Conservation (phyloP, 2,888 invertebrate species). For the Cabera pusaria region DNA sequence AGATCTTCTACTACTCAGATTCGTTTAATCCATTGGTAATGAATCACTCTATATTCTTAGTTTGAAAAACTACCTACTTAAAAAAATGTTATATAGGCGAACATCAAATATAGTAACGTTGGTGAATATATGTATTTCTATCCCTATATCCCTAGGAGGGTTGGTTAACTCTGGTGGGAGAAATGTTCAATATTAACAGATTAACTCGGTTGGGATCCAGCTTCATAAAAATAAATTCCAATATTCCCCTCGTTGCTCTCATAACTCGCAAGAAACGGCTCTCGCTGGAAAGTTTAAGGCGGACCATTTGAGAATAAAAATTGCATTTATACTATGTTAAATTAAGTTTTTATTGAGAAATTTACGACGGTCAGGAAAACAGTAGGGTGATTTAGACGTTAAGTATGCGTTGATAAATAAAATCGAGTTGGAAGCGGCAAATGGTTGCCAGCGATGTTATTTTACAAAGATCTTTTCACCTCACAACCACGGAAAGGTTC, state of each 20-base stretch:
- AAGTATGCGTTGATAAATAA: constrained; percentile 8
- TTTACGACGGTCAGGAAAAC: constrained; percentile 58
- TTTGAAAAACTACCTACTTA: no score
- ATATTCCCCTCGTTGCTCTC: constrained; percentile 72
- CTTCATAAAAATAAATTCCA: constrained; percentile 76
- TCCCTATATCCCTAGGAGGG: no score
- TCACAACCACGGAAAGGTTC: no score
- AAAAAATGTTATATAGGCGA: no score
- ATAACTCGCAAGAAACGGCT: constrained; percentile 72
- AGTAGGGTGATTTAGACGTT: constrained; percentile 16
- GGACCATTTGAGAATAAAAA: constrained; percentile 75
- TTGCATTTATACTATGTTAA: constrained; percentile 72
- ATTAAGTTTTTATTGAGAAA: constrained; percentile 72
- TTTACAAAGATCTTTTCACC: no score
- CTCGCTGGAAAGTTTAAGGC: constrained; percentile 72
- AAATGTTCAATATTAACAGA: constrained; percentile 77
- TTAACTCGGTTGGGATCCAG: constrained; percentile 67
- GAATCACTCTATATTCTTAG: no score
- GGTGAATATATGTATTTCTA: no score
- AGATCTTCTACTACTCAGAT: no score
- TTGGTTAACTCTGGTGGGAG: constrained; percentile 59
- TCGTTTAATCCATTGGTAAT: no score
- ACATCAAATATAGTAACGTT: no score
- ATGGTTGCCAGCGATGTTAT: no score
- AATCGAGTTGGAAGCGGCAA: not conserved